Base-by-base conservation (phyloP, 37 sponge, comb jelly and placozoan genomes). In the Hormiphora californensis region DNA sequence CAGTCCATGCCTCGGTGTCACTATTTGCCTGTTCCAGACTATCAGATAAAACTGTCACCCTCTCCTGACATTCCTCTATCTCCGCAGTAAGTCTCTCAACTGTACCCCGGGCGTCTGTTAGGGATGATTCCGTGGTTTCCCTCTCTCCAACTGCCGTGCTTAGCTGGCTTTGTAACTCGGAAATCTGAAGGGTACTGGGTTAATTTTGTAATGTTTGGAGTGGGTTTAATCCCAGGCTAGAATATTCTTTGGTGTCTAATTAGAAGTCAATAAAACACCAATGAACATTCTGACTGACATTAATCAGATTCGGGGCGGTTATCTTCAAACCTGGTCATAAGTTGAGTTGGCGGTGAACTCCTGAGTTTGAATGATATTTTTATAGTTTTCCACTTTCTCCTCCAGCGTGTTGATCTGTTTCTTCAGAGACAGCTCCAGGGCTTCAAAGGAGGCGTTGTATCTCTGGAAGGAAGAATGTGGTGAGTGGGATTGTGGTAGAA, bases 1-100 rank as follows among this genome's bases (percentile, higher is more conserved):
- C 67, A 33, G 37, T 33, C 67, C 67, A 65, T 17, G 67, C 67
- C 67, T 65, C 37, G 5, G 67, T 65, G 67, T 65, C 67, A 7
- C 67, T 34, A 35, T 65, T 15, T 4, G 67, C 67, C 35, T 65
- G 67, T 38, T 65, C 67, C 36, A 65, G 37, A 17, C 32, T 17
- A 28, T 65, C 67, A 7, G 32, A 38, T 11, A 38, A 36, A 1
- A 11, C 9, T 4, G 33, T 7, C 17, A 65, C 38, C 37, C 17
- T 65, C 37, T 65, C 67, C 67, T 11, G 36, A 15, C 38, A 9
- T 11, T 1, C 28, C 17, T 65, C 67, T 38, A 65, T 35, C 34
- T 33, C 37, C 4, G 37, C 28, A 11, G 67, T 65, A 5, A 65
- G 67, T 38, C 35, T 17, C 34, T 30, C 67, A 25, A 65, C 37